Conservation (phyloP, 2,113 vertebrate species). For the Sphaerodactylus townsendi region DNA sequence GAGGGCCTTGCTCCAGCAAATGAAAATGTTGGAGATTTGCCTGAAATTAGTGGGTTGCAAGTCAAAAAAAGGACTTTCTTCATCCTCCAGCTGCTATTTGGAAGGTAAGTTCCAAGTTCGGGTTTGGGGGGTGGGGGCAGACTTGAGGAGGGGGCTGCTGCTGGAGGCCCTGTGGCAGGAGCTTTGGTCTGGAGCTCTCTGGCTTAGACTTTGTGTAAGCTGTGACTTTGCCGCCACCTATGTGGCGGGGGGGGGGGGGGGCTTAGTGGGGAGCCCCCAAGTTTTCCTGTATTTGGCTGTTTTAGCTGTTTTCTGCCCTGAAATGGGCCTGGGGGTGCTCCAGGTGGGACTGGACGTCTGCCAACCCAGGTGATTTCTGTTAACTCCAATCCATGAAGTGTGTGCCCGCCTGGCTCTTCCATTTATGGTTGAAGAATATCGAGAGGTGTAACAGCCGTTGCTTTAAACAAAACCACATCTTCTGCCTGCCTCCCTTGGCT, state of each 20-base stretch:
- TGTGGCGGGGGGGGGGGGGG: not conserved
- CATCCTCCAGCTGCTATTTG: slow-evolving; percentile 96
- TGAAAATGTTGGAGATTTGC: slow-evolving; percentile 99
- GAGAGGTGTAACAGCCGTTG: slow-evolving; percentile 44
- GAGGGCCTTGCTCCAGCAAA: slow-evolving; percentile 75
- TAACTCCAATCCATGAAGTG: slow-evolving; percentile 48
- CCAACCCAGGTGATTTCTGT: slow-evolving; percentile 65
- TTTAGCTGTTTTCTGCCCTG: not conserved
- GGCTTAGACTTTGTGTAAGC: slow-evolving; percentile 41
- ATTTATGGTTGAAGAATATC: slow-evolving; percentile 75
- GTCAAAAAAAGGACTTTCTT: slow-evolving; percentile 96
- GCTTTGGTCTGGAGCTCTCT: slow-evolving; percentile 7
- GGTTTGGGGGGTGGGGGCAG: not conserved
- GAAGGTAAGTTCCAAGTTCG: slow-evolving; percentile 85
- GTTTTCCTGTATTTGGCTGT: not conserved
- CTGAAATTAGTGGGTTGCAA: slow-evolving; percentile 99
- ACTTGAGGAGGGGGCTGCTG: too few species aligned
- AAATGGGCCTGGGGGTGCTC: not conserved
- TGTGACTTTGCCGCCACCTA: not conserved
- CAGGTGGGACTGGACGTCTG: not conserved
- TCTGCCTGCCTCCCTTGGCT: slow-evolving; percentile 27
- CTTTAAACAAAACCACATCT: slow-evolving; percentile 48
- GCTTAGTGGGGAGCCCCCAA: not conserved
- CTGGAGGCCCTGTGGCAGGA: slow-evolving; percentile 28
- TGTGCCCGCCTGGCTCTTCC: slow-evolving; percentile 66